Percentiles rank a stretch among this genome's conserved stretches.
Evolutionary conservation across 2,888 invertebrate genomes (phyloP).

Genomic region (Drosophila kokeensis): DNA sequence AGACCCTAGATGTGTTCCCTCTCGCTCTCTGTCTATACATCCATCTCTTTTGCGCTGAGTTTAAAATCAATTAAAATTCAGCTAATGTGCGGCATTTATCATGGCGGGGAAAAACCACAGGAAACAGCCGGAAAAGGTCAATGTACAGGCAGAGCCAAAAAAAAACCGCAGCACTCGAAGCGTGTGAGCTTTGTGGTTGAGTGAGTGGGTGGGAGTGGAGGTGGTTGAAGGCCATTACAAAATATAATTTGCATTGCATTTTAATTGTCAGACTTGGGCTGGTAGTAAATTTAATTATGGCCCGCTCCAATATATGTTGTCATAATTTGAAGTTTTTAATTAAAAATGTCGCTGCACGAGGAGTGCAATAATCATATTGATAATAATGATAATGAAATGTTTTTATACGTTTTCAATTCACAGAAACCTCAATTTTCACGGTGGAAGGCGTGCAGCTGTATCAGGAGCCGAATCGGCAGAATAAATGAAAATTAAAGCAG

Average conservation of each 20-base stretch:
- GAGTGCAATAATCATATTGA: conserved; percentile 3
- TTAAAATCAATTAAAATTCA: conserved; percentile 76
- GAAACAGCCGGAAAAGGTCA: conserved; percentile 59
- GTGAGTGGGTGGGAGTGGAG: neutral
- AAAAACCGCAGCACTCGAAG: conserved; percentile 38
- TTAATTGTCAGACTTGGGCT: conserved; percentile 49
- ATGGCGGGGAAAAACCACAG: conserved; percentile 14
- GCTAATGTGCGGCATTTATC: conserved; percentile 67
- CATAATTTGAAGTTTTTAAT: conserved; percentile 56
- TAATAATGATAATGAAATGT: conserved; percentile 1
- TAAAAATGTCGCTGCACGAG: conserved; percentile 20
- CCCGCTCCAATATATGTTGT: conserved; percentile 5
- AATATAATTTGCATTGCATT: conserved; percentile 51
- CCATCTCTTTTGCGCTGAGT: neutral
- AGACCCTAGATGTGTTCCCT: neutral
- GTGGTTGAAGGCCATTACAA: neutral
- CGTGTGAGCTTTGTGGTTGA: conserved; percentile 41
- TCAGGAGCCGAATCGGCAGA: conserved; percentile 89
- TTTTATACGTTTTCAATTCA: conserved; percentile 81
- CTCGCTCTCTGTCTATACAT: neutral
- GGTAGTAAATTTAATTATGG: conserved; percentile 42
- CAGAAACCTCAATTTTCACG: conserved; percentile 98
- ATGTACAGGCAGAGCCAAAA: conserved; percentile 38
- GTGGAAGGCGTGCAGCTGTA: conserved; percentile 95
- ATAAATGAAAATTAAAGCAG: conserved; percentile 86